Evolutionary conservation across 2,797 vertebrate species (phyloP), one percentile per base, ranked within the genome.

Genomic region (Melanotaenia nigrans): DNA sequence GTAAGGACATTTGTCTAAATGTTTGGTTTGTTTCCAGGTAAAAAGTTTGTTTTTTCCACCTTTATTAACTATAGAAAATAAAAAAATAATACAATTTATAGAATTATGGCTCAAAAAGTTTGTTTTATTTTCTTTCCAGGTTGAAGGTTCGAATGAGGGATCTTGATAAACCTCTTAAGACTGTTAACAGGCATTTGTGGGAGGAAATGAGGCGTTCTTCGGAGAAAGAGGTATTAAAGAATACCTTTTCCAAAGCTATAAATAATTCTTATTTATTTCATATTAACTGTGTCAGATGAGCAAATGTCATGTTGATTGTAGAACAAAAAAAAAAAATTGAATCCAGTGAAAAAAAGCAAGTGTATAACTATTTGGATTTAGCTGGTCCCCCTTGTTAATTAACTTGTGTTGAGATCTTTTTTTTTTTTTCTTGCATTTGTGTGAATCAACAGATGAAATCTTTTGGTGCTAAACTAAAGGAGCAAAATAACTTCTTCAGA

Each of bases 401-500:
- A n/a, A 22, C n/a, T 49, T n/a, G 9, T 20, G n/a, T 49, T 3
- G 18, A 3, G 28, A 14, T 56, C 25, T 18, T 18, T 2, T 25
- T 0, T 13, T 13, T 5, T 25, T 4, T 3, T 30, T 13, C 13
- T 8, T 33, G 18, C 1, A 0, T 82, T 60, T 82, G 1, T 62
- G 68, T 76, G 5, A 66, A 54, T 70, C 67, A 69, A 61, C 89
- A 94, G 93, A 58, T 95, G 11, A 91, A 85, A 74, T 76, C 59
- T 28, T 92, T 95, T 42, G 92, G 91, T 13, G 74, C 86, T 3
- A 94, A 90, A 80, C 77, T 95, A 16, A 95, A 94, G 80, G 93
- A 93, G 71, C 90, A 61, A 72, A 90, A 89, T 32, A 86, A 84
- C 66, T 76, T 88, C 67, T 94, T 93, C 89, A 85, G 92, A 69